Evolutionary conservation across 2,113 vertebrate species (phyloP), one percentile per base, ranked within the genome.

Genomic region (Tetrax tetrax): DNA sequence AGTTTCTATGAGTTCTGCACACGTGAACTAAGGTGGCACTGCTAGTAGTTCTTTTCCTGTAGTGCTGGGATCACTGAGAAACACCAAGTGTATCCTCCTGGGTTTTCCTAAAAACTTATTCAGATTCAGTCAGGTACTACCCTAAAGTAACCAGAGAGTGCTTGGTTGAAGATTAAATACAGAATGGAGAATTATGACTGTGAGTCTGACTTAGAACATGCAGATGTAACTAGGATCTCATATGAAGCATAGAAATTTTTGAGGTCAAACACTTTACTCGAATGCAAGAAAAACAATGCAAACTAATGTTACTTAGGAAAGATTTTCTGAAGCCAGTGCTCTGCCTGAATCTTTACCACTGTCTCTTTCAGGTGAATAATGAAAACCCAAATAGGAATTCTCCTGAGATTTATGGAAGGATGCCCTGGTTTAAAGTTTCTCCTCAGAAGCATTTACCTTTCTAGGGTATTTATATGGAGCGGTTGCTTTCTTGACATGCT

Each of bases 391-490:
- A 47, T 5, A 14, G 18, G 16, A 41, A 60, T 72, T 82, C 17
- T 76, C 16, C 45, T 14, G 24, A 76, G 45, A 61, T 43, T 64
- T 63, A 83, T 6, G 12, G 33, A 83, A 79, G 8, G 3, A 20
- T 48, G 5, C 11, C 23, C 9, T 29, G 20, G 28, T 82, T 65
- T 65, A 16, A 78, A 70, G 24, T 48, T 53, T 45, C 56, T 70
- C 9, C 20, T 48, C 75, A 64, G 53, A 64, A 92, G 20, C 57
- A 92, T 96, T 97, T 98, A 97, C 98, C 98, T 99, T 99, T 89
- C 99, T 98, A 71, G 99, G 99, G 56, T 99, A 99, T 96, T 99
- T 99, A 87, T 99, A 99, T 3, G 99, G 98, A 75, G 99, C 99
- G 28, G 99, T 99, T 43, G 97, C 96, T 88, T 98, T 98, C 97